Base-by-base conservation (phyloP, 2,113 vertebrate genomes). In the Apodemus speciosus region DNA sequence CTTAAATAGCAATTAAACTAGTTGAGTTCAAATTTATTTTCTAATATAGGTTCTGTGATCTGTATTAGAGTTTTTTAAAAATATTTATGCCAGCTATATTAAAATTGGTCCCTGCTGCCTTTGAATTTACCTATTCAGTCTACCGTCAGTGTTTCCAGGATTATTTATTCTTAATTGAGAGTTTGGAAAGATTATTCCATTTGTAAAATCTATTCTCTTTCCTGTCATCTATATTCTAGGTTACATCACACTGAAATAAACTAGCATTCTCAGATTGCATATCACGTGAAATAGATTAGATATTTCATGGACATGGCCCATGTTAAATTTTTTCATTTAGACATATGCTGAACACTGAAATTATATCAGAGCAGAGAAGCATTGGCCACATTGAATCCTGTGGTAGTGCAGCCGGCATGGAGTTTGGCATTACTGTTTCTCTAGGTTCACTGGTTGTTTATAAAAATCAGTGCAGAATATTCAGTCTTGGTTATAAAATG, bases 251-350 rank as follows among this genome's bases (percentile, higher is more conserved):
- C 18, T 64, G 20, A 93, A 91, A 89, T 62, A 83, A 64, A 4
- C 46, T 86, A 43, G 16, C 3, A 1, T 77, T 30, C 68, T 38
- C 38, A 91, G 30, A 76, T 84, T 11, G 4, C 56, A 3, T 58
- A 72, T 53, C 30, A 30, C 46, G 13, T 92, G 38, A 92, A 64
- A 71, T 73, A 68, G 18, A 46, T 79, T 94, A 46, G 11, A 56
- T 58, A 1, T 85, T 27, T 88, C 81, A 75, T 84, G 6, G n/a
- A 51, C 1, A 46, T 23, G 11, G 9, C 23, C 8, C n/a, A 73
- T 80, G 30, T 83, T 75, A 46, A 89, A 88, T 93, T 69, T 21
- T 89, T 51, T 49, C 79, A 93, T 88, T n/a, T 94, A 86, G 86
- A 62, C 5, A 64, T 46, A 71, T 72, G 16, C 18, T 89, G 71